These are phyloP conservation scores for Cossypha heuglini DNA, from an alignment of 2,797 vertebrate species.

Conservation along the genomic window DNA sequence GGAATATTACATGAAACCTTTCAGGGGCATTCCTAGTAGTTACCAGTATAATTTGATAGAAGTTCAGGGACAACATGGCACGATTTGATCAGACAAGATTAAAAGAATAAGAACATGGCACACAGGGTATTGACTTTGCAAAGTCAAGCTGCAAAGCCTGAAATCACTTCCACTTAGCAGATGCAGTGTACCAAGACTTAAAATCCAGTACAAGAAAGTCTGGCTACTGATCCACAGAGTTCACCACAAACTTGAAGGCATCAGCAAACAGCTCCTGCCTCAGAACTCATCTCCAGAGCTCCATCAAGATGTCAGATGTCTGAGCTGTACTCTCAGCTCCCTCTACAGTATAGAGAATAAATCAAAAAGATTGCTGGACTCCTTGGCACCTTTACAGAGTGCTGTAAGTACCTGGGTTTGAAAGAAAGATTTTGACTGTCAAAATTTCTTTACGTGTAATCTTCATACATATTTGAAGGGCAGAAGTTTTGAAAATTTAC, in stretches of 20 bases:
- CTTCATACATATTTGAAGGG: not conserved
- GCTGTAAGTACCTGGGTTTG: not conserved
- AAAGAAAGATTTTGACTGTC: slow-evolving; percentile 15
- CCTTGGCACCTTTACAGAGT: not conserved
- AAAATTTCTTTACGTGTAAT: not conserved
- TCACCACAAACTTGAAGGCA: not conserved
- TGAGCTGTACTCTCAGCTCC: not conserved
- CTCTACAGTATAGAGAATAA: not conserved
- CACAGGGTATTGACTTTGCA: not conserved
- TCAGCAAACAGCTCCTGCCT: not conserved
- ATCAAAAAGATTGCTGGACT: slow-evolving; percentile 5
- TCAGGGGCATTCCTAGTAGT: not conserved
- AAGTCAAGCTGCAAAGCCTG: not conserved
- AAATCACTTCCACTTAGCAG: not conserved
- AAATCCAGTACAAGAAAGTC: not conserved
- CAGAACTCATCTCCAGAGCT: not conserved
- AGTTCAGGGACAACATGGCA: not conserved
- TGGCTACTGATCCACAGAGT: not conserved
- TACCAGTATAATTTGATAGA: not conserved
- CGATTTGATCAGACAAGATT: not conserved
- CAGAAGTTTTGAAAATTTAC: not conserved
- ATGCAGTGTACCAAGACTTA: not conserved
- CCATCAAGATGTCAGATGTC: not conserved
- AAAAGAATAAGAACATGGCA: not conserved
- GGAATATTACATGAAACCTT: not conserved